These are phyloP conservation scores for Allophyes oxyacanthae DNA, from an alignment of 2,888 invertebrate species.

Conservation along the genomic window DNA sequence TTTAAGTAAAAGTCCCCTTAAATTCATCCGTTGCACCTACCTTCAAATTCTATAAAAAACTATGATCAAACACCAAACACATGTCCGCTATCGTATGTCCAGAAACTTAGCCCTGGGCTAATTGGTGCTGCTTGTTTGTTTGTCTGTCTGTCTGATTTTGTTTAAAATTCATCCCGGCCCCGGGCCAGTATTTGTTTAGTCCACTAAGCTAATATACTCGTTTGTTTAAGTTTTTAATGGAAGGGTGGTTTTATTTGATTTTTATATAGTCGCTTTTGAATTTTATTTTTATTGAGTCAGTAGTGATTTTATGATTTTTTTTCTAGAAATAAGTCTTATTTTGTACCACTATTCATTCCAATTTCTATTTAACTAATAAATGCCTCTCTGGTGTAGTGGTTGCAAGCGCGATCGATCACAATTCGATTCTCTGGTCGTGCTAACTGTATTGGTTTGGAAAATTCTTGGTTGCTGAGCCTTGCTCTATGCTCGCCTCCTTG, in stretches of 20 bases:
- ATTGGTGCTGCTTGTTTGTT: conserved; percentile 72
- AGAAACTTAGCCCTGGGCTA: conserved; percentile 76
- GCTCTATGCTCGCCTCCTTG: no score
- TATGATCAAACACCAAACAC: conserved; percentile 62
- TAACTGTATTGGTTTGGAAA: no score
- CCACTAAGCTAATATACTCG: conserved; percentile 76
- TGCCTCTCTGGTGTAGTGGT: no score
- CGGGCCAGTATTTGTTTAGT: conserved; percentile 75
- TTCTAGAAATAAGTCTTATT: no score
- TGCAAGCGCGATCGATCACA: no score
- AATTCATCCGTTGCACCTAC: background rate
- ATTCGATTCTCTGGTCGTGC: no score
- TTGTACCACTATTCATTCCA: no score
- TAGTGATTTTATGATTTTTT: background rate
- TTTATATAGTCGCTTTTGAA: conserved; percentile 57
- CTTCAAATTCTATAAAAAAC: conserved; percentile 21
- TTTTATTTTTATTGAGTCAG: conserved; percentile 52
- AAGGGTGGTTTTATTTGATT: conserved; percentile 61
- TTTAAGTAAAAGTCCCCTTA: background rate
- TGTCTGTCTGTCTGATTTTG: conserved; percentile 69
- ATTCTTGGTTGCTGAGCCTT: no score
- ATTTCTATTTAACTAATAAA: no score
- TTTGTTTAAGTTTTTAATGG: conserved; percentile 77
- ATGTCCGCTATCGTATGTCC: conserved; percentile 67
- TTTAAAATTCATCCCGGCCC: conserved; percentile 76